Conservation (phyloP, 2,113 vertebrate genomes). For the Anhinga anhinga region DNA sequence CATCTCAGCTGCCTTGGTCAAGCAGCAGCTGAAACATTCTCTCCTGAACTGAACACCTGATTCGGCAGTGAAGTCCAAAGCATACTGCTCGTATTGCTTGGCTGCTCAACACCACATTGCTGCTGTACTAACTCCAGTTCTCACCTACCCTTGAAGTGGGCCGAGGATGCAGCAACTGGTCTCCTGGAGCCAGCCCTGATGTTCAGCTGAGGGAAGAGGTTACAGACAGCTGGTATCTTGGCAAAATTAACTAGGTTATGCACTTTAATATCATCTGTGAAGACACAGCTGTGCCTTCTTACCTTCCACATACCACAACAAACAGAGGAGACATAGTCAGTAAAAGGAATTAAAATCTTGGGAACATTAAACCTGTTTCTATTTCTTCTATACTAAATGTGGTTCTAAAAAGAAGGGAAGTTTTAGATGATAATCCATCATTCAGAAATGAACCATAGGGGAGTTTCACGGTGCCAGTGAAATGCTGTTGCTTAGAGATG, state of each 20-base stretch:
- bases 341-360: neutral
- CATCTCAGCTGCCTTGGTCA: neutral
- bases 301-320: neutral
- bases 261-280: neutral
- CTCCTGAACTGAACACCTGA: neutral
- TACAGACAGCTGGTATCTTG: neutral
- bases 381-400: neutral
- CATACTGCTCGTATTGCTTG: neutral
- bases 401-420: neutral
- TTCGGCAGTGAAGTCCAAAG: neutral
- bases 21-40: neutral
- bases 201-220: neutral
- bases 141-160: neutral
- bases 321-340: neutral
- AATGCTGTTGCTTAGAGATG: neutral
- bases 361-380: neutral
- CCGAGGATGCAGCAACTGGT: neutral
- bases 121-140: neutral
- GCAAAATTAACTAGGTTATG: slow-evolving; percentile 1
- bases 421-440: neutral
- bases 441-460: neutral
- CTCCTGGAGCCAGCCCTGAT: neutral
- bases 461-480: neutral
- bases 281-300: neutral
- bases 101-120: neutral